Evolutionary conservation across 2,888 invertebrate genomes (phyloP).

Genomic region (Xestia ashworthii): DNA sequence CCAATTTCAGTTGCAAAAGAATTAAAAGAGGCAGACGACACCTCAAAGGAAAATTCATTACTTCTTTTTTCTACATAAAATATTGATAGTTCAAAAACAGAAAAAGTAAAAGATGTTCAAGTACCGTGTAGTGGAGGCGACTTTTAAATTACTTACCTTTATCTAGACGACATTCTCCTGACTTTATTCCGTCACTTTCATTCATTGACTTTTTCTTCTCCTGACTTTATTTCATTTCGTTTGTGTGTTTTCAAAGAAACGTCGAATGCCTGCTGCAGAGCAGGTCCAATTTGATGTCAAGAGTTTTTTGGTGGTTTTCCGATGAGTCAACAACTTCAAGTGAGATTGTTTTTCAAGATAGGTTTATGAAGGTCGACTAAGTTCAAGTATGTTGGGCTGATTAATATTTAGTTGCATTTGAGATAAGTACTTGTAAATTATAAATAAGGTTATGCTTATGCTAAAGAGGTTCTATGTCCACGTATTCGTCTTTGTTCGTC

Average conservation of each 20-base stretch:
- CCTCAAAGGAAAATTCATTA: not conserved
- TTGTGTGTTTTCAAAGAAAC: not conserved
- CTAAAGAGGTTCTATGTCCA: not conserved
- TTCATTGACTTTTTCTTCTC: too few species aligned
- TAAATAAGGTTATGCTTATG: not conserved
- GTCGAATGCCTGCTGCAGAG: not conserved
- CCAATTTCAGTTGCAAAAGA: conserved; percentile 9
- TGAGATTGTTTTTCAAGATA: conserved; percentile 13
- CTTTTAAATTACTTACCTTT: not conserved
- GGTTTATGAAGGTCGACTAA: conserved; percentile 21
- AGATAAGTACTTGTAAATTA: not conserved
- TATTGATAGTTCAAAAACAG: not conserved
- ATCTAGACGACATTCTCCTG: conserved; percentile 7
- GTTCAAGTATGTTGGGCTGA: conserved; percentile 34
- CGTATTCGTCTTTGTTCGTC: not conserved
- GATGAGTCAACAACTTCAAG: conserved; percentile 14
- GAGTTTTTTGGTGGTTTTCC: conserved; percentile 3
- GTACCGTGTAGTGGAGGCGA: not conserved
- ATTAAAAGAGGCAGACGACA: not conserved
- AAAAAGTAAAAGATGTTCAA: not conserved
- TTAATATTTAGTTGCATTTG: not conserved
- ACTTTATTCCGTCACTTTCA: not conserved
- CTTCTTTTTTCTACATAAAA: not conserved
- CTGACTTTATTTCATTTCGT: too few species aligned
- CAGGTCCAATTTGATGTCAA: not conserved